Evolutionary conservation across 2,888 invertebrate genomes (phyloP), one percentile per base, ranked within the genome.

Genomic region (Cephus runcator): DNA sequence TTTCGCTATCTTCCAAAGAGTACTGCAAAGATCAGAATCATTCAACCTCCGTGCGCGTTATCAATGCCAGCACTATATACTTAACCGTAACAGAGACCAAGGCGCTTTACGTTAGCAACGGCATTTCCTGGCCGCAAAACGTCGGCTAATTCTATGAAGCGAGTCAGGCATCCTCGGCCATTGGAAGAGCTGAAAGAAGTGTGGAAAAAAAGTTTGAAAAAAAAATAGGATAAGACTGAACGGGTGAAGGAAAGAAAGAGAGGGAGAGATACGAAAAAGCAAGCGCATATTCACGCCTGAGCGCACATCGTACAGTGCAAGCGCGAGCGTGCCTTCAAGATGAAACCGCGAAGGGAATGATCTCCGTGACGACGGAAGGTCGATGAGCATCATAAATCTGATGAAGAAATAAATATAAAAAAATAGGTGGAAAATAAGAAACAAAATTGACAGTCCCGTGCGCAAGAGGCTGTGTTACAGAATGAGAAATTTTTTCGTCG

Each of bases 121-220:
- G 69, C 35, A 73, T 35, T 23, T 71, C 69, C 75, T 23, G 73
- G 30, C 35, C 77, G 79, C 77, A 79, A 73, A 78, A 79, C 74
- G 77, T 73, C 75, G 77, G 76, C 12, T 34, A 36, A 69, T 36
- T 34, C 34, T 40, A 75, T 69, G 77, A 69, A 75, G 77, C 36
- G 69, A 40, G 69, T 75, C 69, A 69, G 23, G 75, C 75, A 75
- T 56, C 56, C 56, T 56, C 56, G 6, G 23, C 23, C 23, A 56
- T 56, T 56, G 56, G 56, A 56, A 23, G 1, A 23, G 2, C 56
- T 2, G 9, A 56, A 56, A 56, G 23, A 56, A 56, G 56, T 1
- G 56, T 56, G 56, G 2, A 23, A 56, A 35, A 35, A 73, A 35
- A 23, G 34, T n/a, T 34, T 15, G 0, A 34, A 35, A 76, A 30